Evolutionary conservation across 1,140 invertebrate species (phyloP).

Genomic region (Drosophila ambigua): DNA sequence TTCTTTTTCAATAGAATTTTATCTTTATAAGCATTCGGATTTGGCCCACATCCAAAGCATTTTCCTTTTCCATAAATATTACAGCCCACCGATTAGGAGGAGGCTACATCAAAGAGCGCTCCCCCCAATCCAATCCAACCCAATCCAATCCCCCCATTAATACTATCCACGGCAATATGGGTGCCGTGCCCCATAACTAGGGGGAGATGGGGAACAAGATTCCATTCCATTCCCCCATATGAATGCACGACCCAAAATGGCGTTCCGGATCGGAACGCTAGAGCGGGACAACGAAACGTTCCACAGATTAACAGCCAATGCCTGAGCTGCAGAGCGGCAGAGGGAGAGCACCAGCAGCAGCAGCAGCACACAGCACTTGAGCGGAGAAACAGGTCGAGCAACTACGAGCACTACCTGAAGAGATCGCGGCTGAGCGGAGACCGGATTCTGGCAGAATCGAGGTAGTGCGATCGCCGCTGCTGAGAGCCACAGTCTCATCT

Average conservation of each 20-base stretch:
- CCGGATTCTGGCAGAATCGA: conserved; percentile 69
- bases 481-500: conserved; percentile 61
- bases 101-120: conserved; percentile 55
- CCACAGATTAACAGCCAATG: conserved; percentile 53
- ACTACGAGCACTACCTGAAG: conserved; percentile 63
- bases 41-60: conserved; percentile 54
- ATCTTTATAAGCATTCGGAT: conserved; percentile 42
- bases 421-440: conserved; percentile 33
- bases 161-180: conserved; percentile 63
- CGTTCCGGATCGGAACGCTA: conserved; percentile 19
- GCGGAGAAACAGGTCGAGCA: conserved; percentile 60
- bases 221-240: conserved; percentile 3
- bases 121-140: conserved; percentile 22
- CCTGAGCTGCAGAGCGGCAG: conserved; percentile 20
- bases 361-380: conserved; percentile 27
- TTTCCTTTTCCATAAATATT: conserved; percentile 51
- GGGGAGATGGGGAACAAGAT: conserved; percentile 15
- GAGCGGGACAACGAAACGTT: conserved; percentile 48
- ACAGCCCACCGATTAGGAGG: conserved; percentile 22
- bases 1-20: conserved; percentile 7
- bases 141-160: conserved; percentile 20
- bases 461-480: conserved; percentile 29
- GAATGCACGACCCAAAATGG: conserved; percentile 56
- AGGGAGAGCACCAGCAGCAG: conserved; percentile 22
- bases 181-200: conserved; percentile 24